phyloP scores from a whole-genome alignment of 2,113 vertebrate genomes.

The Colistium nudipinnis region DNA sequence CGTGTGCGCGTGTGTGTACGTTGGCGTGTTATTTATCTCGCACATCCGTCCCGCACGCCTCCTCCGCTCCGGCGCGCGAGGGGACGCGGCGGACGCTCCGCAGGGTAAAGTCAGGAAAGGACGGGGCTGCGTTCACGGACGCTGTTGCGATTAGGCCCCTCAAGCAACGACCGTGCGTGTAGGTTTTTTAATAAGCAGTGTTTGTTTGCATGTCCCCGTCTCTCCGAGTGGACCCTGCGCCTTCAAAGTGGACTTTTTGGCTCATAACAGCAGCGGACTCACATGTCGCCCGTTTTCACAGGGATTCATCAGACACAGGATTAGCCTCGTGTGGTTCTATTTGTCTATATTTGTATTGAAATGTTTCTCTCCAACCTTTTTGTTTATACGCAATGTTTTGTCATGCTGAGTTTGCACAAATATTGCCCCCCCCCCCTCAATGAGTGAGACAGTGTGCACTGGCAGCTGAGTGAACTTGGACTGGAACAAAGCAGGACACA shows the following conservation, averaged over 20 bases:
- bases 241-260: neutral
- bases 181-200: constrained; percentile 17
- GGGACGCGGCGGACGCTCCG: constrained; percentile 40
- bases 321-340: no score
- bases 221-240: constrained; percentile 8
- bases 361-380: neutral
- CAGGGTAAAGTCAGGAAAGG: constrained; percentile 65
- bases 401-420: neutral
- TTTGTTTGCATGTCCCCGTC: neutral
- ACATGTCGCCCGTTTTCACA: neutral
- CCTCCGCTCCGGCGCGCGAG: constrained; percentile 12
- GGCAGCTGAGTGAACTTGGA: constrained; percentile 28
- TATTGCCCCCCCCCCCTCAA: constrained; percentile 32
- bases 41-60: constrained; percentile 18
- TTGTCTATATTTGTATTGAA: constrained; percentile 9
- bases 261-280: neutral
- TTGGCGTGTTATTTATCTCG: neutral
- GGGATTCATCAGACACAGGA: constrained; percentile 1
- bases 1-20: no score
- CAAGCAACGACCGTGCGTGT: constrained; percentile 24
- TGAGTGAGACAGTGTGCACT: constrained; percentile 27
- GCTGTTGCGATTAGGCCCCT: constrained; percentile 56
- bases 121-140: constrained; percentile 57
- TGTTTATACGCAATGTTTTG: constrained; percentile 3
- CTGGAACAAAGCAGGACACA: constrained; percentile 25